A percentile compares a stretch with the other conserved stretches of the same genome.
Conservation (phyloP, 2,797 vertebrate genomes). For the Sebastes goodei region DNA sequence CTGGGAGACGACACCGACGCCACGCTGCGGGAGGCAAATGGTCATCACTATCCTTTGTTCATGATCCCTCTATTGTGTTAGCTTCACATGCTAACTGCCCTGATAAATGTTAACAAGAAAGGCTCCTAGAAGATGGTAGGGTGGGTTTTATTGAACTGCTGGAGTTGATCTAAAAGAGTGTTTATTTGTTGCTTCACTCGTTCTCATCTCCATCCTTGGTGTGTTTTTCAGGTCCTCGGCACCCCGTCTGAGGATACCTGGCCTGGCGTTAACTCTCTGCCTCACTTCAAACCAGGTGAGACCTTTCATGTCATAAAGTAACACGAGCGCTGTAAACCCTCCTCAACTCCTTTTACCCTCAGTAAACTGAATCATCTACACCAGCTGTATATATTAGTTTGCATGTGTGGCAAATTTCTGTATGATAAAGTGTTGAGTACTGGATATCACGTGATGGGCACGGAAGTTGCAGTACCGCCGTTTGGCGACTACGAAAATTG, state of each 20-base stretch:
- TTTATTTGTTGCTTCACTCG: background rate
- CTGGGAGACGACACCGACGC: no score
- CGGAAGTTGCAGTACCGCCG: no score
- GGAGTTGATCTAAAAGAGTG: background rate
- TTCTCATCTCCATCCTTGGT: background rate
- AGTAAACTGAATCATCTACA: background rate
- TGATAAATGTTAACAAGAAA: background rate
- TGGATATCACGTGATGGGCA: no score
- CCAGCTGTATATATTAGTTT: background rate
- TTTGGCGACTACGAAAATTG: no score
- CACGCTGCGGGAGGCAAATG: no score
- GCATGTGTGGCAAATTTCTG: background rate
- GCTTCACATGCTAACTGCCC: background rate
- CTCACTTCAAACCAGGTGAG: conserved; percentile 92
- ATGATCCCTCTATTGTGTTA: background rate
- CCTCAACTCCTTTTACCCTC: background rate
- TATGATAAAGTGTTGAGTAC: background rate
- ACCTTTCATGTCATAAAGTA: background rate
- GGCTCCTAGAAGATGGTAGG: background rate
- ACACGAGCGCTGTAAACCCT: background rate
- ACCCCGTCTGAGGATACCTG: conserved; percentile 92
- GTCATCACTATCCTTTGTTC: background rate
- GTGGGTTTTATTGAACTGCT: background rate
- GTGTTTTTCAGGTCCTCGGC: conserved; percentile 85
- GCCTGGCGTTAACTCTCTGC: conserved; percentile 91